Percentiles rank a stretch among this genome's conserved stretches.
Evolutionary conservation across 2,888 invertebrate species (phyloP).

Genomic region (Orthosia incerta): DNA sequence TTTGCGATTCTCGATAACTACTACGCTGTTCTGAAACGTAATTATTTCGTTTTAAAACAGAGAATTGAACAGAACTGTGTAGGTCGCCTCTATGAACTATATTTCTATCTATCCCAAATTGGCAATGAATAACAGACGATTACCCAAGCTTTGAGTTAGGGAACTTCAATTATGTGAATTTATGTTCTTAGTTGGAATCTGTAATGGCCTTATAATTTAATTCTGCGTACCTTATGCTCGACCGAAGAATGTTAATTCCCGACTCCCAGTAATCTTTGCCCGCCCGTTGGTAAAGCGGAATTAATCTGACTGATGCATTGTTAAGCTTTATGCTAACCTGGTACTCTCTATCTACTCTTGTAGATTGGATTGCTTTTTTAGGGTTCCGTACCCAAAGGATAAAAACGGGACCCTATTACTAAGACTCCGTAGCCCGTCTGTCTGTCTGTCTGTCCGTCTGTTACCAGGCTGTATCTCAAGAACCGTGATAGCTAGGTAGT

Average conservation of each 20-base stretch:
- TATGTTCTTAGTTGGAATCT: conserved; percentile 51
- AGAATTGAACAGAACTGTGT: background rate
- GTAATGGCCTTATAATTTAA: conserved; percentile 61
- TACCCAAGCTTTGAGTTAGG: conserved; percentile 18
- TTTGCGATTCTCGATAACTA: background rate
- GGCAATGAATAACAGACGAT: conserved; percentile 35
- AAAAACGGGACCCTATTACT: too few relatives aligned
- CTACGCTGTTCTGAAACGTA: too few relatives aligned
- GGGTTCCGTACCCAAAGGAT: too few relatives aligned
- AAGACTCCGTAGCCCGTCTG: too few relatives aligned
- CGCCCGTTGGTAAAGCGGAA: conserved; percentile 31
- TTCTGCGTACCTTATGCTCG: conserved; percentile 32
- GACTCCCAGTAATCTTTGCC: conserved; percentile 28
- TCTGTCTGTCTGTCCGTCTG: too few relatives aligned
- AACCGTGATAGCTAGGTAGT: too few relatives aligned
- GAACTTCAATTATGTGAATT: conserved; percentile 58
- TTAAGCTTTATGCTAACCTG: conserved; percentile 52
- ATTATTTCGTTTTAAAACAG: background rate
- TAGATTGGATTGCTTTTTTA: too few relatives aligned
- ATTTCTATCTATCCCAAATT: conserved; percentile 18
- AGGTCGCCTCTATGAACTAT: background rate
- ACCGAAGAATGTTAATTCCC: conserved; percentile 49
- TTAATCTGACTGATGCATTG: conserved; percentile 35
- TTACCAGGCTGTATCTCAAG: too few relatives aligned
- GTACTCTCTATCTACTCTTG: conserved; percentile 36